Evolutionary conservation across 2,113 vertebrate genomes (phyloP).

Genomic region (Sander lucioperca): DNA sequence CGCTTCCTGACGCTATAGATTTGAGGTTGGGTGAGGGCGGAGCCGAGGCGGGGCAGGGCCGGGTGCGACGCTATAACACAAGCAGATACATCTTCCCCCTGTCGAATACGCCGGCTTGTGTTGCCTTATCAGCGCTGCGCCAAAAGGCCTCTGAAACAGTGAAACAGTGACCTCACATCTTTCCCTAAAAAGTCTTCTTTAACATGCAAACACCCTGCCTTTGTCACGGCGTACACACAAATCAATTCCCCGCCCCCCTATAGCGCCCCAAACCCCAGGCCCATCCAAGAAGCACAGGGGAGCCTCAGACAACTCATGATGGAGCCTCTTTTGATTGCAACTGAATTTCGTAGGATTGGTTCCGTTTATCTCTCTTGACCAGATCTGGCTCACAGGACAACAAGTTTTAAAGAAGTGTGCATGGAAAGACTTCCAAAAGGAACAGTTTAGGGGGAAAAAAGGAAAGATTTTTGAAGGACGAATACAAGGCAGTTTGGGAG

Average conservation of each 20-base stretch:
- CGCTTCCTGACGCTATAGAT: conserved; percentile 65
- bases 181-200: conserved; percentile 70
- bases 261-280: conserved; percentile 28
- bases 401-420: not conserved
- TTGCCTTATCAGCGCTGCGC: conserved; percentile 73
- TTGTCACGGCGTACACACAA: conserved; percentile 66
- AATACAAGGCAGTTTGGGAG: too few relatives aligned
- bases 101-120: conserved; percentile 66
- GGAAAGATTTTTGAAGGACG: too few relatives aligned
- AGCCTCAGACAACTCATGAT: conserved; percentile 71
- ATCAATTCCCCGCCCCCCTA: conserved; percentile 61
- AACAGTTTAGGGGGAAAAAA: not conserved
- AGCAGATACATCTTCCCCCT: conserved; percentile 85
- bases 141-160: conserved; percentile 64
- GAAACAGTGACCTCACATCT: conserved; percentile 64
- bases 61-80: conserved; percentile 74
- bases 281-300: conserved; percentile 45
- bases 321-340: conserved; percentile 74
- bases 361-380: conserved; percentile 16
- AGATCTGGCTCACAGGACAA: not conserved
- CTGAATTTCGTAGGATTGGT: conserved; percentile 10
- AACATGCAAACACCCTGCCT: conserved; percentile 78
- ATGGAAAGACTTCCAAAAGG: not conserved
- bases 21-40: conserved; percentile 10
- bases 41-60: conserved; percentile 28